Conservation (phyloP, 2,113 vertebrate species). For the Serinus canaria region DNA sequence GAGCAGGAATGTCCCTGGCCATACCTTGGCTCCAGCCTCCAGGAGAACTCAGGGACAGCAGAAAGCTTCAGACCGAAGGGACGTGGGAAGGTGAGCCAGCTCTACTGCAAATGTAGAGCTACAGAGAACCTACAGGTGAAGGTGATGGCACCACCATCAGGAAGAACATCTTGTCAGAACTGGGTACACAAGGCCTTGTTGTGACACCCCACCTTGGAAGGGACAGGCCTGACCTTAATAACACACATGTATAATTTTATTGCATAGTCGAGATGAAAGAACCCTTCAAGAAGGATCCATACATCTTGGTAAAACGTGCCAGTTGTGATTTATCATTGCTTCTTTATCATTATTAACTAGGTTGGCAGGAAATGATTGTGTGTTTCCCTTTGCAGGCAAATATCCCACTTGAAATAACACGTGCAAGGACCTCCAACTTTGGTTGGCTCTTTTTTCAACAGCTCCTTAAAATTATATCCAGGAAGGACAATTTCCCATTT, state of each 20-base stretch:
- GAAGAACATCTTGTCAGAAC: neutral
- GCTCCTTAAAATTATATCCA: neutral
- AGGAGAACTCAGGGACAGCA: neutral
- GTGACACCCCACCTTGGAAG: neutral
- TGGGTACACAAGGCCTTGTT: neutral
- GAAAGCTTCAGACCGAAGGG: neutral
- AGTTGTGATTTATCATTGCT: neutral
- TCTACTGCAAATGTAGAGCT: neutral
- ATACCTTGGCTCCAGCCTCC: neutral
- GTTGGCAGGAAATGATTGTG: neutral
- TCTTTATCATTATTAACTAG: neutral
- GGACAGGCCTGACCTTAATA: neutral
- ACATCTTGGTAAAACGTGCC: neutral
- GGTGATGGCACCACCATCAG: fast-evolving
- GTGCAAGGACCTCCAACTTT: neutral
- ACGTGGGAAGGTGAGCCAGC: neutral
- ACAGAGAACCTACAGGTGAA: neutral
- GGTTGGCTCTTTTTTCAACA: neutral
- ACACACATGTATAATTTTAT: neutral
- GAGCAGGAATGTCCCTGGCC: neutral
- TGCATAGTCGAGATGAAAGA: neutral
- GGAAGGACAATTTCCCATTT: neutral
- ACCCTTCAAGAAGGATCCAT: neutral
- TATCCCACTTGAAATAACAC: neutral
- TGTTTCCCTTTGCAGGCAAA: neutral